A percentile compares a stretch with the other conserved stretches of the same genome.
Conservation (phyloP, 2,797 vertebrate species). For the Melanogrammus aeglefinus region DNA sequence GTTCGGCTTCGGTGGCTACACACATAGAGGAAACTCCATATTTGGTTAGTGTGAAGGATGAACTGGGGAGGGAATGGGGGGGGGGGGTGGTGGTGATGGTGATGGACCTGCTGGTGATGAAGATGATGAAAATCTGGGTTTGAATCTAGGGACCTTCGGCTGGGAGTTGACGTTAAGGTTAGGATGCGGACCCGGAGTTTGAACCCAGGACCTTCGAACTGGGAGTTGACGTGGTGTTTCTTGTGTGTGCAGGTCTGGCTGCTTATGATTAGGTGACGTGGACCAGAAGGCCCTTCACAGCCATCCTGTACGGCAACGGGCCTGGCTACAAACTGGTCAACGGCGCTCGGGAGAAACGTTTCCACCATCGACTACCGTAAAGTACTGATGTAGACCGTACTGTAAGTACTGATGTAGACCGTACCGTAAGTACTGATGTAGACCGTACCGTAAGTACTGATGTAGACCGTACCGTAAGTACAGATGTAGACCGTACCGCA, state of each 20-base stretch:
- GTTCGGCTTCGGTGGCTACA: conserved; percentile 95
- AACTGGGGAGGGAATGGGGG: too few species aligned
- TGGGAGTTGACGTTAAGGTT: too few species aligned
- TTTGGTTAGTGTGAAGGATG: conserved; percentile 76
- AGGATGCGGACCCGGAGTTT: too few species aligned
- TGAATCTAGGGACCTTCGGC: too few species aligned
- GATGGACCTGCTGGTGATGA: too few species aligned
- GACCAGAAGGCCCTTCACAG: conserved; percentile 92
- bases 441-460: too few species aligned
- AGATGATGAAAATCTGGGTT: not conserved
- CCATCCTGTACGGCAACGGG: conserved; percentile 92
- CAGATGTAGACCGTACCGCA: too few species aligned
- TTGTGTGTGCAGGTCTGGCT: conserved; percentile 78
- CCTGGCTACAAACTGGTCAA: conserved; percentile 85
- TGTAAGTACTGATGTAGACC: too few species aligned
- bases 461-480: too few species aligned
- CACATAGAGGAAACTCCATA: conserved; percentile 86
- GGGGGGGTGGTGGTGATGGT: too few species aligned
- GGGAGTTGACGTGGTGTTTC: not conserved
- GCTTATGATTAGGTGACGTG: conserved; percentile 85
- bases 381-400: too few species aligned
- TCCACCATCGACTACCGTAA: conserved; percentile 71
- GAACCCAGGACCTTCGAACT: not conserved
- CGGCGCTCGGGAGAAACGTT: conserved; percentile 82
- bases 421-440: too few species aligned